These are phyloP conservation scores for Siderastrea radians DNA, from an alignment of 92 coral and sea anemone species.

Conservation along the genomic window DNA sequence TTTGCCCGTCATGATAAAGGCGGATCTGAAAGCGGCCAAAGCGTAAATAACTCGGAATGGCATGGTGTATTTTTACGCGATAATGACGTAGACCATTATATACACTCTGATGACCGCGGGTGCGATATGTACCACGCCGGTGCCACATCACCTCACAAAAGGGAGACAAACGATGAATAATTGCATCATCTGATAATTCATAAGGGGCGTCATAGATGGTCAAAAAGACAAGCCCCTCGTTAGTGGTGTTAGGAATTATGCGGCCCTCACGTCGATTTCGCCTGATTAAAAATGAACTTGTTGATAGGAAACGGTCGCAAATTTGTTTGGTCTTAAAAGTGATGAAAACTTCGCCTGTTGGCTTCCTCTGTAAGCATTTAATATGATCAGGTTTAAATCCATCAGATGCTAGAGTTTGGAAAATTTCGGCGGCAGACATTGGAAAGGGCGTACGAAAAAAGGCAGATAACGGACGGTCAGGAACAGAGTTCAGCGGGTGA, in stretches of 20 bases:
- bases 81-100: background rate
- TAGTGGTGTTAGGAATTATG: background rate
- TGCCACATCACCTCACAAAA: background rate
- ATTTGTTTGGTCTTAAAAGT: background rate
- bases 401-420: background rate
- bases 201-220: constrained; percentile 10
- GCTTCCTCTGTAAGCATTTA: background rate
- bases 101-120: background rate
- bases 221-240: background rate
- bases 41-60: constrained; percentile 1
- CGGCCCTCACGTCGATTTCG: too few relatives aligned
- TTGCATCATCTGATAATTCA: background rate
- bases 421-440: background rate
- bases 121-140: background rate
- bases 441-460: background rate
- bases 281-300: background rate
- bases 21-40: background rate
- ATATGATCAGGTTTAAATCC: background rate
- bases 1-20: background rate
- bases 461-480: background rate
- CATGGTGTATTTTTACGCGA: background rate
- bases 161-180: background rate
- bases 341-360: background rate
- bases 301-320: background rate
- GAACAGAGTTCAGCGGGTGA: background rate